Evolutionary conservation across 2,113 vertebrate genomes (phyloP).

Genomic region (Eretmochelys imbricata): DNA sequence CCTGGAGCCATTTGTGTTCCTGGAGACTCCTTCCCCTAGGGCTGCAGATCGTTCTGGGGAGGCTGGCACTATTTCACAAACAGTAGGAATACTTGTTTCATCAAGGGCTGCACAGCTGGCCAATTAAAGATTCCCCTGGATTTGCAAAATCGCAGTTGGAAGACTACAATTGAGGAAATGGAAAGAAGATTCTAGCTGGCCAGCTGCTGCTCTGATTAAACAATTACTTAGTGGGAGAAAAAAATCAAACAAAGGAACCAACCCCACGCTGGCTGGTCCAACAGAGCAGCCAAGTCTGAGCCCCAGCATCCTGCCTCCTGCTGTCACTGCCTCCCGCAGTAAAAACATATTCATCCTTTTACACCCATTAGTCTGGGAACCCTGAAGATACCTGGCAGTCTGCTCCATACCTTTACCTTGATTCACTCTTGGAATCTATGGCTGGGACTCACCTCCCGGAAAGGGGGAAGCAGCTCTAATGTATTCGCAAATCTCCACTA

Average conservation of each 20-base stretch:
- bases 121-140: conserved; percentile 54
- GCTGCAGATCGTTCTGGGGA: conserved; percentile 19
- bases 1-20: background rate
- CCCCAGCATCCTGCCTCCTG: background rate
- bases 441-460: accelerated
- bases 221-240: background rate
- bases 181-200: background rate
- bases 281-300: background rate
- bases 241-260: background rate
- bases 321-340: background rate
- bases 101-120: conserved; percentile 63
- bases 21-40: background rate
- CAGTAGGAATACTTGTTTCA: conserved; percentile 34
- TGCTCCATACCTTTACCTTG: background rate
- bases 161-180: background rate
- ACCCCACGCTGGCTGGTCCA: background rate
- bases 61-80: background rate
- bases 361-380: accelerated
- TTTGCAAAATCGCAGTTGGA: conserved; percentile 49
- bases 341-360: background rate
- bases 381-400: accelerated
- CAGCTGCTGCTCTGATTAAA: conserved; percentile 20
- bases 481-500: accelerated
- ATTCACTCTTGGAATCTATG: background rate
- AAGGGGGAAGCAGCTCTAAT: background rate